phyloP scores from a whole-genome alignment of 2,888 invertebrate species.

The Apamea monoglypha region DNA sequence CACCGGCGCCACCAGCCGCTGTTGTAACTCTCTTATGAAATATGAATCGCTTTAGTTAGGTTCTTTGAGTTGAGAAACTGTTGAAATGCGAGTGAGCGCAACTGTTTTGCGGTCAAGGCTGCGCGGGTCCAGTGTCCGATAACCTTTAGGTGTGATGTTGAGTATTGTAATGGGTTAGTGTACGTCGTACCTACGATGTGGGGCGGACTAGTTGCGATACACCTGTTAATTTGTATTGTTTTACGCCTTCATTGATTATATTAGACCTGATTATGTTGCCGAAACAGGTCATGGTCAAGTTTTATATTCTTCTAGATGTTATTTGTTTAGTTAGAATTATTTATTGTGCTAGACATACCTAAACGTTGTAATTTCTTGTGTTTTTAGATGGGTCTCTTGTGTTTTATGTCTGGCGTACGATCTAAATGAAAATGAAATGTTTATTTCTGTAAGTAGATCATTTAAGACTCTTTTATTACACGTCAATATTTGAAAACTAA shows the following conservation, averaged over 20 bases:
- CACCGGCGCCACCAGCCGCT: conserved; percentile 68
- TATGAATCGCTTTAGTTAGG: conserved; percentile 86
- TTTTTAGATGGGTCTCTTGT: not conserved
- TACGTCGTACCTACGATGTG: conserved; percentile 33
- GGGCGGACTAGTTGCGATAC: conserved; percentile 34
- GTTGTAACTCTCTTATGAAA: conserved; percentile 85
- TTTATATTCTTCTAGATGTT: not conserved
- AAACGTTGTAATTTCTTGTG: not conserved
- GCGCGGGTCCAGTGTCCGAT: conserved; percentile 70
- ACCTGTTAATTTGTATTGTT: conserved; percentile 42
- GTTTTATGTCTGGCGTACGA: not conserved
- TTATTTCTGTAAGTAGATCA: not conserved
- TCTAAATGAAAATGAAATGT: not conserved
- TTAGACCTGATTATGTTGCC: conserved; percentile 19
- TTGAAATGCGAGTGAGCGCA: conserved; percentile 84
- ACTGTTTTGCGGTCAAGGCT: conserved; percentile 87
- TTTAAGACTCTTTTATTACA: not conserved
- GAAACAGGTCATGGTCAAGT: conserved; percentile 24
- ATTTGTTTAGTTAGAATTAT: not conserved
- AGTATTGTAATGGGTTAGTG: conserved; percentile 65
- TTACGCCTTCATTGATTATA: conserved; percentile 19
- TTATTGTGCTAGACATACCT: not conserved
- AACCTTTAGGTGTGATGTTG: conserved; percentile 78
- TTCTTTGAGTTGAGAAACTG: conserved; percentile 85
- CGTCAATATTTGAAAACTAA: not conserved